Evolutionary conservation across 2,113 vertebrate genomes (phyloP).

Genomic region (Apeltes quadracus): DNA sequence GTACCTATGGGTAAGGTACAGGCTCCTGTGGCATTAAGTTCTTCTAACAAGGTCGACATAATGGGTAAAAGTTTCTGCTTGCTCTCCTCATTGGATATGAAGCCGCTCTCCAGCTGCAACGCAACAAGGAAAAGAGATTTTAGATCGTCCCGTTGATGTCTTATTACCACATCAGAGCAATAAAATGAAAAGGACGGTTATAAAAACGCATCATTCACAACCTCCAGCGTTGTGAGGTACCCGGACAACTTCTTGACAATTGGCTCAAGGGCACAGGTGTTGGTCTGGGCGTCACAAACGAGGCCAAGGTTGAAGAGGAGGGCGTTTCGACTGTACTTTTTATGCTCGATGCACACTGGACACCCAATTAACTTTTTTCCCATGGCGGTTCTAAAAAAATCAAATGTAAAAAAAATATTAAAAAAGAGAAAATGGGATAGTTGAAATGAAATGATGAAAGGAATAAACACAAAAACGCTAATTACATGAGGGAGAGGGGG

Average conservation of each 20-base stretch:
- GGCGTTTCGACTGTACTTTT: slow-evolving; percentile 96
- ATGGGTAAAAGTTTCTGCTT: slow-evolving; percentile 96
- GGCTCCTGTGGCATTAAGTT: slow-evolving; percentile 92
- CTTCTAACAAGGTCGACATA: slow-evolving; percentile 95
- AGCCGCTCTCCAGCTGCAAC: slow-evolving; percentile 92
- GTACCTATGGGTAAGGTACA: slow-evolving; percentile 94
- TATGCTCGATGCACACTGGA: slow-evolving; percentile 97
- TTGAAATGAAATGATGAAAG: background rate
- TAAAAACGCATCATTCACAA: slow-evolving; percentile 52
- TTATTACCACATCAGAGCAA: background rate
- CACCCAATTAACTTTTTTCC: slow-evolving; percentile 98
- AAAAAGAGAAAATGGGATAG: background rate
- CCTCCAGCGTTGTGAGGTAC: slow-evolving; percentile 97
- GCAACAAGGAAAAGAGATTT: background rate
- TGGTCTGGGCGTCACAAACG: slow-evolving; percentile 92
- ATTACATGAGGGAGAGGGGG: background rate
- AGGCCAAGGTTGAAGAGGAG: slow-evolving; percentile 97
- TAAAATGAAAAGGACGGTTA: background rate
- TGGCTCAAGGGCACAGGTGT: slow-evolving; percentile 95
- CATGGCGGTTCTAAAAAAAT: slow-evolving; percentile 89
- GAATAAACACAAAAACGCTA: background rate
- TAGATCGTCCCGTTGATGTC: background rate
- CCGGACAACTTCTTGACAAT: slow-evolving; percentile 97
- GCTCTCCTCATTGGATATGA: slow-evolving; percentile 96
- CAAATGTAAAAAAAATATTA: slow-evolving; percentile 6